Conservation (phyloP, 2,888 invertebrate species). For the Sinotaia quadrata region DNA sequence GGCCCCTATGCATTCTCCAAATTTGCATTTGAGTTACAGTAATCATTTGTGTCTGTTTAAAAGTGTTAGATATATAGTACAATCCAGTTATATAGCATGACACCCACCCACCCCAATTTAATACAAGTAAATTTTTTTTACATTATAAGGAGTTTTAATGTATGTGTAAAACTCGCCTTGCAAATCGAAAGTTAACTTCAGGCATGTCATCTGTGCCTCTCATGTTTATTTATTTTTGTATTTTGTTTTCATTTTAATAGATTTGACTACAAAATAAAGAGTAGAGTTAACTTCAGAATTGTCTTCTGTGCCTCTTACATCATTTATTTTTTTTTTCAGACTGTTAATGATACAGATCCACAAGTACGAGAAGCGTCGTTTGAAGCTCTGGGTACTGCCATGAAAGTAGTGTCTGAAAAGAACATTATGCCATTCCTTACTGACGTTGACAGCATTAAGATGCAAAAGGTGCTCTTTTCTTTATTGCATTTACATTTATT, state of each 20-base stretch:
- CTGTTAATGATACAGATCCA: slow-evolving; percentile 80
- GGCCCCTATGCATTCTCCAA: too few species aligned
- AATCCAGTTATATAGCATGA: too few species aligned
- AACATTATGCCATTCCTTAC: slow-evolving; percentile 86
- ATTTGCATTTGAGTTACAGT: too few species aligned
- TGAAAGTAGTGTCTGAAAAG: slow-evolving; percentile 95
- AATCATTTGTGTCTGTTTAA: too few species aligned
- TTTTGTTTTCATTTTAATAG: not conserved
- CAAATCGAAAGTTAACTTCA: too few species aligned
- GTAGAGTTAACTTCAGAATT: not conserved
- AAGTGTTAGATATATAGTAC: too few species aligned
- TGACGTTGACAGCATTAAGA: slow-evolving; percentile 91
- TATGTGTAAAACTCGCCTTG: too few species aligned
- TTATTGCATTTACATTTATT: too few species aligned
- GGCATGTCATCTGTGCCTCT: too few species aligned
- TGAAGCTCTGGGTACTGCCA: slow-evolving; percentile 92
- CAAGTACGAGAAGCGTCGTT: slow-evolving; percentile 92
- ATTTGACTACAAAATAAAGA: not conserved
- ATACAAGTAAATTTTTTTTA: too few species aligned
- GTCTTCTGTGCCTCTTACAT: not conserved
- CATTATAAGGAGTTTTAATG: too few species aligned
- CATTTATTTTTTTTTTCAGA: slow-evolving; percentile 49
- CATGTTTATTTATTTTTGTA: too few species aligned
- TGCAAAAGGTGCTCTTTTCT: slow-evolving; percentile 84
- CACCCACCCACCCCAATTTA: not conserved